Conservation (phyloP, 1,140 invertebrate species). For the Leptopilina clavipes region DNA sequence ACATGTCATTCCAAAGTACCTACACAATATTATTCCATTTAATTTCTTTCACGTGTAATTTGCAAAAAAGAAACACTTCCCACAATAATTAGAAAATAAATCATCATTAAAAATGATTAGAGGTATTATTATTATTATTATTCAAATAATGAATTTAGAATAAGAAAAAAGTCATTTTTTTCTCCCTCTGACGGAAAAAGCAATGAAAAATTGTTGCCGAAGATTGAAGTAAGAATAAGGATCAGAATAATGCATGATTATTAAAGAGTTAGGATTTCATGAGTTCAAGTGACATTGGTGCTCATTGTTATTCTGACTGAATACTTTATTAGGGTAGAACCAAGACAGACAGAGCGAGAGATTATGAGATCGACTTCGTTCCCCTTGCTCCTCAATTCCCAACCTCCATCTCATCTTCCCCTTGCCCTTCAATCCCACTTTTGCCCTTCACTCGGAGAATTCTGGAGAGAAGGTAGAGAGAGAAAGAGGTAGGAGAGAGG, state of each 20-base stretch:
- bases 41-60: background rate
- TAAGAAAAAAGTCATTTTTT: background rate
- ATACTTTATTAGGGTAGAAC: constrained; percentile 65
- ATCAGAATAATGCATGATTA: constrained; percentile 57
- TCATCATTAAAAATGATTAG: background rate
- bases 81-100: background rate
- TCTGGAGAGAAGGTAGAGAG: background rate
- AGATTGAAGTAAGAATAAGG: constrained; percentile 36
- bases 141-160: too few relatives aligned
- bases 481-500: background rate
- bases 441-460: constrained; percentile 23
- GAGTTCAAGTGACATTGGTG: constrained; percentile 54
- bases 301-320: constrained; percentile 67
- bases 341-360: constrained; percentile 54
- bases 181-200: constrained; percentile 1
- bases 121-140: too few relatives aligned
- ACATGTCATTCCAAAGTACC: background rate
- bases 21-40: background rate
- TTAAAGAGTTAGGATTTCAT: constrained; percentile 57
- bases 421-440: too few relatives aligned
- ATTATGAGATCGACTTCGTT: constrained; percentile 63
- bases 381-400: background rate
- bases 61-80: background rate
- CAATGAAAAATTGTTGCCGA: constrained; percentile 38
- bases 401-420: too few relatives aligned